phyloP scores from a whole-genome alignment of 2,113 vertebrate genomes.

The Sinosuthora webbiana region DNA sequence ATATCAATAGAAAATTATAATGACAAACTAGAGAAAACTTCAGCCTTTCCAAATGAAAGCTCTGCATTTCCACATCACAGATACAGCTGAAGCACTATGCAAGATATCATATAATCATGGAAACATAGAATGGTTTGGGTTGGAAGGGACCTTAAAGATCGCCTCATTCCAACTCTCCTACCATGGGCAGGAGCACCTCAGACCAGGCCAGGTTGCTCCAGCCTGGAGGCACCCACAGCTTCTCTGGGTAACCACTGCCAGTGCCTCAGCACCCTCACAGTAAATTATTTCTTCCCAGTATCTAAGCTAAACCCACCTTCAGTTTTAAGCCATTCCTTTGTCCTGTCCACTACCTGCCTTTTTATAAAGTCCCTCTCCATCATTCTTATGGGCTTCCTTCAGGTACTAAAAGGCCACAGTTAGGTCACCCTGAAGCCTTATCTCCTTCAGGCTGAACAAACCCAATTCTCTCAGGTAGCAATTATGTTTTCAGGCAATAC shows the following conservation, averaged over 20 bases:
- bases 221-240: neutral
- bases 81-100: neutral
- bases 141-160: neutral
- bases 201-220: neutral
- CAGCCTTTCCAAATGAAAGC: neutral
- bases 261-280: neutral
- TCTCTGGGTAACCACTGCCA: neutral
- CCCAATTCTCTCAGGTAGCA: neutral
- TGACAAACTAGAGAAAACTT: neutral
- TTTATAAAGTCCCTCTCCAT: neutral
- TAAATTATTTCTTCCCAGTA: neutral
- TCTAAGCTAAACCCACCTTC: neutral
- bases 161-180: neutral
- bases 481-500: neutral
- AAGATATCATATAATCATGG: neutral
- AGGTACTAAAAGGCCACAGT: neutral
- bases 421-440: neutral
- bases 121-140: neutral
- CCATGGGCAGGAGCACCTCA: neutral
- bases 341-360: neutral
- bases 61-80: neutral
- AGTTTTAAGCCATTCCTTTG: neutral
- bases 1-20: neutral
- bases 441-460: neutral
- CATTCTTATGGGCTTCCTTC: neutral